Evolutionary conservation across 1,140 invertebrate genomes (phyloP), one percentile per base, ranked within the genome.

Genomic region (Cydia pomonella): DNA sequence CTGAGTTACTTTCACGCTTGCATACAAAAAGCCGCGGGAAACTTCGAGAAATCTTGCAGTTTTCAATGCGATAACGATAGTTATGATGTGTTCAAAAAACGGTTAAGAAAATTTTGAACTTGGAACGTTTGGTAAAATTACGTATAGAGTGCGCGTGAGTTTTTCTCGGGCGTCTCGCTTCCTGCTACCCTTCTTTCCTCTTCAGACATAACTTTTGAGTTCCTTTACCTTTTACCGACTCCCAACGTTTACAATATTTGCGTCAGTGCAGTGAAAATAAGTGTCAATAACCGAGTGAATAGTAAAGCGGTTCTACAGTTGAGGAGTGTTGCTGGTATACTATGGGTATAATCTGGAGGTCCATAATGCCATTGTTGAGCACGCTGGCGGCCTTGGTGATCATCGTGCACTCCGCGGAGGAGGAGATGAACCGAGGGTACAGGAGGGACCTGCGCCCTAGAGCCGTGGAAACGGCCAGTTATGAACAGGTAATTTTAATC

Each of bases 301-400:
- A n/a, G 0, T 18, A 33, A 29, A 41, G 82, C 79, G 80, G 77
- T 72, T 82, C 77, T 78, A 64, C 74, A 16, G 10, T 78, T 71
- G 23, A 2, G 41, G 23, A 23, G 62, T 38, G 75, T 75, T 47
- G 59, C 80, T 83, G 78, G 73, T 85, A 86, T 90, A 92, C 88
- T 90, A 92, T 92, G 90, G 88, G 88, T 88, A 82, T 82, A 75
- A 84, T 73, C 80, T 80, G 81, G 85, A 88, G 74, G 79, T 69
- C 25, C 74, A 78, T 82, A 29, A 92, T 93, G 88, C 85, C 87
- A 38, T 82, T 93, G 75, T 78, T 93, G 75, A 90, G 87, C 82
- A 91, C 87, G 76, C 83, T 93, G 76, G 91, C 91, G 74, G 91
- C 90, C 69, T 79, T 93, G 82, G 89, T 92, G 73, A 91, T 93